phyloP scores from a whole-genome alignment of 1,140 invertebrate species.

The Zaprionus lachaisei region DNA sequence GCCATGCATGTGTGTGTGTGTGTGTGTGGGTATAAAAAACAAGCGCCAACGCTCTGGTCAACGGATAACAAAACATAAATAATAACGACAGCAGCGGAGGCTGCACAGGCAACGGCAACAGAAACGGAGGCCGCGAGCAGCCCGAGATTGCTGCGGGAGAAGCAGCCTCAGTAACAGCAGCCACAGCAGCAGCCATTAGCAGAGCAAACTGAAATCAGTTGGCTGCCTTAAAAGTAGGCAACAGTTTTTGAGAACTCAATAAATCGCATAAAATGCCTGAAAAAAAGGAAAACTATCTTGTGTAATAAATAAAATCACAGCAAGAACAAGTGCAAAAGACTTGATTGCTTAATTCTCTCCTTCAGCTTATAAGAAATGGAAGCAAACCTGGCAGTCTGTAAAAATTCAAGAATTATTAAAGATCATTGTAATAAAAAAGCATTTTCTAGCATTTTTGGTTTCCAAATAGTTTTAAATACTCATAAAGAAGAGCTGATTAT shows the following conservation, averaged over 20 bases:
- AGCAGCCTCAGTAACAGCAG: background rate
- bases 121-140: constrained; percentile 1
- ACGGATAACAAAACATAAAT: constrained; percentile 84
- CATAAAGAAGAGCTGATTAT: no score
- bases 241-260: constrained; percentile 2
- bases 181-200: constrained; percentile 16
- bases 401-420: no score
- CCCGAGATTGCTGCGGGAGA: constrained; percentile 33
- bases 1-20: constrained; percentile 28
- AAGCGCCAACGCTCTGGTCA: constrained; percentile 78
- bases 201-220: constrained; percentile 11
- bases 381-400: no score
- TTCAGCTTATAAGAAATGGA: background rate
- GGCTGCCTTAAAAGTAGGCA: background rate
- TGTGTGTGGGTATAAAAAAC: constrained; percentile 52
- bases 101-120: constrained; percentile 21
- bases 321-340: background rate
- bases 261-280: background rate
- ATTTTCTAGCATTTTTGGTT: no score
- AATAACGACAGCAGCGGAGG: constrained; percentile 65
- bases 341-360: background rate
- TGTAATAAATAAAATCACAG: background rate
- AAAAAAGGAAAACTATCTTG: background rate
- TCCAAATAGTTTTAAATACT: no score
- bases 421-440: no score